These are phyloP conservation scores for Bellardia bayeri DNA, from an alignment of 2,888 invertebrate species.

Conservation along the genomic window DNA sequence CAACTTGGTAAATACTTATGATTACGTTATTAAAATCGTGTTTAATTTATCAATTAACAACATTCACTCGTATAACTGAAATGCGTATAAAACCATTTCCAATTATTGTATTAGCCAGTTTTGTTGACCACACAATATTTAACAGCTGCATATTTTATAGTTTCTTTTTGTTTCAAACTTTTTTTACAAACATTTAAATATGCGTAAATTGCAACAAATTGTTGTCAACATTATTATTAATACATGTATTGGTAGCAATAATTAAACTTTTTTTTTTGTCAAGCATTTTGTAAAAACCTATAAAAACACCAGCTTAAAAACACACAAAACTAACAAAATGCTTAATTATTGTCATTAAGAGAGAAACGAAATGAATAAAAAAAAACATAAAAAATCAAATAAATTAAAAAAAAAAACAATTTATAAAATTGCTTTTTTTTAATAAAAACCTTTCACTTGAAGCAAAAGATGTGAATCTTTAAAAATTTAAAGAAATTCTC, in stretches of 20 bases:
- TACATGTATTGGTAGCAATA: not conserved
- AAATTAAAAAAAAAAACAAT: not conserved
- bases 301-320: not conserved
- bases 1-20: conserved; percentile 7
- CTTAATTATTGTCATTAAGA: conserved; percentile 22
- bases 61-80: not conserved
- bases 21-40: not conserved
- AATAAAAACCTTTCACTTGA: conserved; percentile 28
- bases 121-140: not conserved
- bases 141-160: conserved; percentile 24
- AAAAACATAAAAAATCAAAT: not conserved
- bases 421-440: not conserved
- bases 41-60: conserved; percentile 18
- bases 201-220: conserved; percentile 32
- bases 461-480: conserved; percentile 6
- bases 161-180: not conserved
- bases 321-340: not conserved
- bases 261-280: not conserved
- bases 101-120: not conserved
- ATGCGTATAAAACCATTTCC: not conserved
- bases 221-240: conserved; percentile 4
- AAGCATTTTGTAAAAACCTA: not conserved
- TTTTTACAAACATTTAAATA: conserved; percentile 29
- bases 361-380: not conserved
- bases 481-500: conserved; percentile 3